Percentiles rank a stretch among this genome's conserved stretches.
Evolutionary conservation across 2,888 invertebrate genomes (phyloP).

Genomic region (Ametastegia equiseti): DNA sequence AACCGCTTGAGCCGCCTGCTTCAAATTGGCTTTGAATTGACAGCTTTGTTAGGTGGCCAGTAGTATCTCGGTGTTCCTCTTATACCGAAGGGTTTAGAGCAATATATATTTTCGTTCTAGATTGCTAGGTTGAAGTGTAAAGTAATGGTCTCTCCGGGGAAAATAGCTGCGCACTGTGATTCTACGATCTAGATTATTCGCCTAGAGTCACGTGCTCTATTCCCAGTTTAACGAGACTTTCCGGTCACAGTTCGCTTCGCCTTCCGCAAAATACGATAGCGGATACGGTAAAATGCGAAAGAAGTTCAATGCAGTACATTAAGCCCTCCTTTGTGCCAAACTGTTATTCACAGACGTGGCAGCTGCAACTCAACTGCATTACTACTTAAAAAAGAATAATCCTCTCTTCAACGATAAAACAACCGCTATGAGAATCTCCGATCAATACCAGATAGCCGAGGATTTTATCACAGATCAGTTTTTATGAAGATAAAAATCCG

Average conservation of each 20-base stretch:
- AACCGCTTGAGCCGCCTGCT: conserved; percentile 32
- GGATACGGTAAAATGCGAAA: conserved; percentile 18
- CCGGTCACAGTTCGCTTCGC: conserved; percentile 19
- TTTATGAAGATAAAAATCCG: background rate
- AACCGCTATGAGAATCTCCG: background rate
- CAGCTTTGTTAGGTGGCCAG: conserved; percentile 32
- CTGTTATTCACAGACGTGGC: conserved; percentile 24
- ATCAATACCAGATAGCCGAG: background rate
- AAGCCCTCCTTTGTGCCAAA: conserved; percentile 22
- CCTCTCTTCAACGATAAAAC: background rate
- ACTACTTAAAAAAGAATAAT: no score
- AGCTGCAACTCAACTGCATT: background rate
- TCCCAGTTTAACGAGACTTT: conserved; percentile 42
- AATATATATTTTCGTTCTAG: conserved; percentile 30
- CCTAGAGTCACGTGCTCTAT: conserved; percentile 36
- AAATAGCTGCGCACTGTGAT: conserved; percentile 32
- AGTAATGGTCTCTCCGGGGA: conserved; percentile 29
- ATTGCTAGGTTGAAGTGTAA: conserved; percentile 30
- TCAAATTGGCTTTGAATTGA: conserved; percentile 35
- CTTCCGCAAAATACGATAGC: conserved; percentile 24
- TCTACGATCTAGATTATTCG: conserved; percentile 45
- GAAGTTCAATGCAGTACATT: conserved; percentile 37
- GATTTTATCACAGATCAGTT: background rate
- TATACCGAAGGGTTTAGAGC: background rate
- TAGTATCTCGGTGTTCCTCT: conserved; percentile 9